Conservation (phyloP, 1,140 invertebrate genomes). For the Drosophila ohnishii region DNA sequence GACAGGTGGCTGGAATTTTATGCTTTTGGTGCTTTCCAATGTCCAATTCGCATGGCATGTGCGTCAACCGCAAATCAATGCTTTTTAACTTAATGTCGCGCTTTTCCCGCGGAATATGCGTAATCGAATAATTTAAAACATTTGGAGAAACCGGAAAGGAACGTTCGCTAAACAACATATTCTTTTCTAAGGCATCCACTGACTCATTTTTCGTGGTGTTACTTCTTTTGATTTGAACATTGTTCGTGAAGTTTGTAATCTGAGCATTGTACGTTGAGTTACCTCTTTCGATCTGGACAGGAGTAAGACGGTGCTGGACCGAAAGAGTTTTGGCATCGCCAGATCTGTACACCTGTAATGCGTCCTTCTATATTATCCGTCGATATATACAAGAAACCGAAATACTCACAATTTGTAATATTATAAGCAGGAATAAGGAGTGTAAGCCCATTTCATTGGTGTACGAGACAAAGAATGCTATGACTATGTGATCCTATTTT, state of each 20-base stretch:
- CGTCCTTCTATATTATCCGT: background rate
- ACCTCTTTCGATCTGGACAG: background rate
- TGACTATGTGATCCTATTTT: background rate
- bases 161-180: too few relatives aligned
- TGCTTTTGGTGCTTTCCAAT: background rate
- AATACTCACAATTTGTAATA: conserved; percentile 6
- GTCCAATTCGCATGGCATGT: background rate
- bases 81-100: background rate
- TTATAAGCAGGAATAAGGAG: background rate
- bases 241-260: background rate
- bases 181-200: background rate
- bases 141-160: background rate
- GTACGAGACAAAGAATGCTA: background rate
- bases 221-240: background rate
- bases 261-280: background rate
- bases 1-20: background rate
- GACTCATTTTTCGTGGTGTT: background rate
- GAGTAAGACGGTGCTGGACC: background rate
- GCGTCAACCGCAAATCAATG: background rate
- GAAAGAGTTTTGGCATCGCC: background rate
- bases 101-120: background rate
- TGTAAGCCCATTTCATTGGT: background rate
- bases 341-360: background rate
- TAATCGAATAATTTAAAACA: background rate
- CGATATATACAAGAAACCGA: background rate